Base-by-base conservation (phyloP, 2,888 invertebrate species). In the Nemoura dubitans region DNA sequence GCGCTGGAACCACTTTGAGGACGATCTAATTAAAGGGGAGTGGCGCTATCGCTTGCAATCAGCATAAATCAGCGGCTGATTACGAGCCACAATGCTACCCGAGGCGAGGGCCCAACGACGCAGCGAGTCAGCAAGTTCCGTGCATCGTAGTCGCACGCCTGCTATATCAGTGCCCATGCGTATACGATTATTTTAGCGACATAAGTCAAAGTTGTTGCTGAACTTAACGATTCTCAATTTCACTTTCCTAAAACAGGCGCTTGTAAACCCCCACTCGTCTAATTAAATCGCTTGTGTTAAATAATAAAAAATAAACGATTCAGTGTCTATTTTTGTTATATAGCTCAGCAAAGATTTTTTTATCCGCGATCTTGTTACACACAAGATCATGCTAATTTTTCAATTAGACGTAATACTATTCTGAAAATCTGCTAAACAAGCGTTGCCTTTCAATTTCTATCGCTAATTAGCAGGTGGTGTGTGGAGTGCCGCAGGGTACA, bases 31-130 rank as follows among this genome's bases (percentile, higher is more conserved):
- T 84, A 84, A 76, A 26, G 14, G 29, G 84, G 84, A 26, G 84
- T 43, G 59, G 84, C 29, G 10, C n/a, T 59, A 29, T 76, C 76
- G 76, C 59, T 59, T n/a, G 84, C 84, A 84, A 84, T 84, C 84
- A 84, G 84, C 76, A 84, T 84, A 84, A 84, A 84, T 84, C 84
- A 84, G 76, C 76, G 76, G 16, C 76, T 84, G 84, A 84, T 84
- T 84, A 84, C 84, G 84, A 84, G 43, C 59, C 28, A 26, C 76
- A 84, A 84, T 84, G 59, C 0, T 16, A 10, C 84, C 76, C n/a
- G 16, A 27, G 84, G 84, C 84, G 21, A 14, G 59, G 43, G 36
- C 36, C 36, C 36, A 36, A 36, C 3, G 10, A 26, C 80, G 27
- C 43, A 16, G 83, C 83, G 83, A 83, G 28, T 28, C 80, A 2